A percentile compares a stretch with the other conserved stretches of the same genome.
phyloP scores from a whole-genome alignment of 2,113 vertebrate species.

The Prionailurus viverrinus region DNA sequence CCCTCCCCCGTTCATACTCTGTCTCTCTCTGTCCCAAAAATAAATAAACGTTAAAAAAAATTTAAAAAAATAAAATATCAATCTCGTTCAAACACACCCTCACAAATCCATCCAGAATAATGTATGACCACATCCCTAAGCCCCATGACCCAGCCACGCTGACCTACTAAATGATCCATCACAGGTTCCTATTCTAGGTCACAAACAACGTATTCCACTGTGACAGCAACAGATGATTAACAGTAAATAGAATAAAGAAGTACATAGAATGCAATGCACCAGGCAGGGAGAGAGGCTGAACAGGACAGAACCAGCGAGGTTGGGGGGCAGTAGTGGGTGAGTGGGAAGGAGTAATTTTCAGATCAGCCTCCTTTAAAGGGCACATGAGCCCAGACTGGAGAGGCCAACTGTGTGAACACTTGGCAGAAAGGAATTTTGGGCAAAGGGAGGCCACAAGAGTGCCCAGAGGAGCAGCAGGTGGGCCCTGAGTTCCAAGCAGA shows the following conservation, averaged over 20 bases:
- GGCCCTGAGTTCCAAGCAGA: too few species aligned
- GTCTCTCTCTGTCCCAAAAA: too few species aligned
- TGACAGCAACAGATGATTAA: rapidly evolving
- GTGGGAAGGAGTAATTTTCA: not conserved
- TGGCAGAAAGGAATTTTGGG: not conserved
- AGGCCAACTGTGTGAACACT: not conserved
- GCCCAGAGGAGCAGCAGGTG: not conserved
- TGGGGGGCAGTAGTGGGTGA: too few species aligned
- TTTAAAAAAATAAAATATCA: not conserved
- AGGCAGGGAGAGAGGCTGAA: not conserved
- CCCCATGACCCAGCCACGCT: not conserved
- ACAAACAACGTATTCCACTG: too few species aligned
- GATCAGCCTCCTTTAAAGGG: not conserved
- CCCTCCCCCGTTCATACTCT: too few species aligned
- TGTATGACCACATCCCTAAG: not conserved
- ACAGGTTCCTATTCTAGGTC: not conserved
- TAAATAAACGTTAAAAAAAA: too few species aligned
- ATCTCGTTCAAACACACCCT: not conserved
- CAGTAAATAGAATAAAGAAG: too few species aligned
- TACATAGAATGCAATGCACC: rapidly evolving
- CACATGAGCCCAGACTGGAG: not conserved
- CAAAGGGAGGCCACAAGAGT: not conserved
- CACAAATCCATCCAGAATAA: not conserved
- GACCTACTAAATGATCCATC: not conserved
- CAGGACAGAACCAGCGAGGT: not conserved